Evolutionary conservation across 2,797 vertebrate genomes (phyloP).

Genomic region (Eulemur mongoz): DNA sequence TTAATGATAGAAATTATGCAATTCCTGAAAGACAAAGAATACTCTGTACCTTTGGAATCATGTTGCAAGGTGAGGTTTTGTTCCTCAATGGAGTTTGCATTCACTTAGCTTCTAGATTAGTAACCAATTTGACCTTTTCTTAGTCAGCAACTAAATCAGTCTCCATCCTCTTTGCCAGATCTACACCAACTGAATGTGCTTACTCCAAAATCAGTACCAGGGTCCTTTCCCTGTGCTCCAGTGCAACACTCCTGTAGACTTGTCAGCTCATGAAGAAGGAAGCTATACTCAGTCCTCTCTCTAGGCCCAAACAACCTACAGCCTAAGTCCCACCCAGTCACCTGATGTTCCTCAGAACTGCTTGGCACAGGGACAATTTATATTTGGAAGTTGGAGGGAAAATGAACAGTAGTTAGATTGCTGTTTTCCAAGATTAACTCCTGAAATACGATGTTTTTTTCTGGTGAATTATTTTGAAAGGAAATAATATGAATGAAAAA

Average conservation of each 20-base stretch:
- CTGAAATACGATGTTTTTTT: not conserved
- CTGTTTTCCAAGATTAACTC: not conserved
- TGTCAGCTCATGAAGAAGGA: not conserved
- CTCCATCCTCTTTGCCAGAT: not conserved
- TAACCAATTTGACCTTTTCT: not conserved
- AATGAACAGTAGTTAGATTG: not conserved
- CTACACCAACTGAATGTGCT: not conserved
- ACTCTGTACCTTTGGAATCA: not conserved
- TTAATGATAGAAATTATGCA: not conserved
- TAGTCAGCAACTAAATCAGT: not conserved
- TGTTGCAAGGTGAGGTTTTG: not conserved
- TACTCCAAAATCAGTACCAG: fast-evolving
- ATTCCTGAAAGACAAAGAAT: not conserved
- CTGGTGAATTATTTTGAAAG: not conserved
- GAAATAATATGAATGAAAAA: not conserved
- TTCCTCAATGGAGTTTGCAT: not conserved
- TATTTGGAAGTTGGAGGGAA: not conserved
- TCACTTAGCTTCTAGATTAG: not conserved
- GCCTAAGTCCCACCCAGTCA: not conserved
- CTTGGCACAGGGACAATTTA: not conserved
- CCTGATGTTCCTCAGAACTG: not conserved
- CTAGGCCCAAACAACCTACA: not conserved
- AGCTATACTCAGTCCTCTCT: fast-evolving
- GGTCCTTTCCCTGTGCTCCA: fast-evolving
- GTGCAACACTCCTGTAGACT: too few species aligned